Evolutionary conservation across 1,140 invertebrate genomes (phyloP), one percentile per base, ranked within the genome.

Genomic region (Zaprionus taronus): DNA sequence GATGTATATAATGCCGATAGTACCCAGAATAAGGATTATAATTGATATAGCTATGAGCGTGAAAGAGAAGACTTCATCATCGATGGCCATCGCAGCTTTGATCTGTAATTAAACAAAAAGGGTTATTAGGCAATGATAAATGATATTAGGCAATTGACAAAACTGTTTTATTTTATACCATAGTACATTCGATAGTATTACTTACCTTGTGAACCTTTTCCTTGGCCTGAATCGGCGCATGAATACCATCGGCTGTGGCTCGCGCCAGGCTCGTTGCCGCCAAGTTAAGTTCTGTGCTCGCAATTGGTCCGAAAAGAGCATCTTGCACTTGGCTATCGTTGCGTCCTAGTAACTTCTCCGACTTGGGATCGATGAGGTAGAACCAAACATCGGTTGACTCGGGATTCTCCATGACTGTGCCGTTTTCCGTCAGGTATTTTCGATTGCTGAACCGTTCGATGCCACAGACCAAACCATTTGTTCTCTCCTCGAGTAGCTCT

Each of bases 1-100:
- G 34, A 98, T 97, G 89, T 98, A 98, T 31, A 98, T 95, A 41
- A 98, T 98, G 14, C 97, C 97, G 62, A 96, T 96, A 15, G 96
- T 94, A 3, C 97, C 97, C 22, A 98, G 94, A 4, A 98, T 94
- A 17, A 98, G 95, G 63, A 99, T 98, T 17, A 98, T 95, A 41
- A 95, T 96, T 1, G 97, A 97, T 20, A 98, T 95, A 22, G 97
- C 95, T 58, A 99, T 96, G 6, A 98, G 94, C 6, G 97, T 97
- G 61, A 97, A 97, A 9, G 97, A 97, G 81, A 98, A 97, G 5
- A 97, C 96, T 70, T 95, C 95, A 65, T 95, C 94, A 7, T 95
- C 94, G 9, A 95, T 93, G 22, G 95, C 95, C 2, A 95, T 94
- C 3, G 94, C 94, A 0, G 94, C 93, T 76, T 94, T 94, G 1